Evolutionary conservation across 2,888 invertebrate genomes (phyloP).

Genomic region (Nomada ruficornis): DNA sequence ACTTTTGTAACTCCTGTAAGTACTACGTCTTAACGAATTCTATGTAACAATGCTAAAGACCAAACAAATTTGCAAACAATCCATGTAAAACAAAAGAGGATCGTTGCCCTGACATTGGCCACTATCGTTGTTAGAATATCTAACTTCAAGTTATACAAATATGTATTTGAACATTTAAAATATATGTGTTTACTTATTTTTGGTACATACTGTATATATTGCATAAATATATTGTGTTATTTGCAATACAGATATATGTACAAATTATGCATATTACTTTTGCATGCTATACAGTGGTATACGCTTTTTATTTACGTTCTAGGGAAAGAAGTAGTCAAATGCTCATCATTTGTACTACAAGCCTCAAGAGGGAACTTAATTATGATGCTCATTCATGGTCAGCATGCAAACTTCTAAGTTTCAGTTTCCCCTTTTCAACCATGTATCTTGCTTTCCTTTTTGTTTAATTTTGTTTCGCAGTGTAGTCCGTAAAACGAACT

Average conservation of each 20-base stretch:
- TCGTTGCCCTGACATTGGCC: too few species aligned
- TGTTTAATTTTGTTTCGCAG: constrained; percentile 8
- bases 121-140: too few species aligned
- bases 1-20: too few species aligned
- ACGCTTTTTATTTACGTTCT: constrained; percentile 79
- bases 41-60: too few species aligned
- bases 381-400: constrained; percentile 78
- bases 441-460: constrained; percentile 16
- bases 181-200: too few species aligned
- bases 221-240: constrained; percentile 1
- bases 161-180: too few species aligned
- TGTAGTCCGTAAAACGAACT: background rate
- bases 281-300: constrained; percentile 78
- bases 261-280: constrained; percentile 18
- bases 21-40: too few species aligned
- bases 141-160: too few species aligned
- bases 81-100: too few species aligned
- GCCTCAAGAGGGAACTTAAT: constrained; percentile 75
- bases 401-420: constrained; percentile 78
- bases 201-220: too few species aligned
- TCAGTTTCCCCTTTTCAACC: constrained; percentile 40
- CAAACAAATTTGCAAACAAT: too few species aligned
- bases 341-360: constrained; percentile 78
- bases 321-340: constrained; percentile 82
- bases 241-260: constrained; percentile 9